Conservation (phyloP, 30 jellyfish, hydroid and myxozoan species). For the Turritopsis dohrnii region DNA sequence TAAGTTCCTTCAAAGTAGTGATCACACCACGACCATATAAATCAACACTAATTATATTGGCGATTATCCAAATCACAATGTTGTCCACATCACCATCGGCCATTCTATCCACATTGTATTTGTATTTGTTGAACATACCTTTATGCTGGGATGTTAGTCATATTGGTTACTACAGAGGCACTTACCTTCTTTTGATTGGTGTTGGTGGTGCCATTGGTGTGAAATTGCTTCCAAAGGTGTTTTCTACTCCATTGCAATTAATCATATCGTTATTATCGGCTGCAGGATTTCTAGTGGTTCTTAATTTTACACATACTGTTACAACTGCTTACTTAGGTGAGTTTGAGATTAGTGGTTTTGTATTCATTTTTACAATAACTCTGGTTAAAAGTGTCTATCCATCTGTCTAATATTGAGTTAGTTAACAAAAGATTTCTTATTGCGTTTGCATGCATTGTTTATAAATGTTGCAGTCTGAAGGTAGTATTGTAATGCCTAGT, state of each 20-base stretch:
- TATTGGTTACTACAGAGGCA: constrained; percentile 64
- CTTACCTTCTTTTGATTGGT: constrained; percentile 54
- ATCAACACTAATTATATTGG: not conserved
- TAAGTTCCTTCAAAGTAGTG: not conserved
- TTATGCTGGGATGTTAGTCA: constrained; percentile 49
- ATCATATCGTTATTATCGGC: constrained; percentile 36
- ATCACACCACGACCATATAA: constrained; percentile 5
- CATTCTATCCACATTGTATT: constrained; percentile 18
- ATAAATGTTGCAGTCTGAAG: not conserved
- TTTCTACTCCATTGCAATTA: constrained; percentile 21
- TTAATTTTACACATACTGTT: constrained; percentile 20
- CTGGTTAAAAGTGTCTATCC: no score
- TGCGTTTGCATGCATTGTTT: no score
- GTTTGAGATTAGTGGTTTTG: not conserved
- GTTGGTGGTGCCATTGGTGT: constrained; percentile 61
- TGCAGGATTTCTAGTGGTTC: constrained; percentile 27
- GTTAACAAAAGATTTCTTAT: no score
- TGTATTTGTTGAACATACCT: constrained; percentile 59
- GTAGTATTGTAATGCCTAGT: not conserved
- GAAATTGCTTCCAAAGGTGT: constrained; percentile 27
- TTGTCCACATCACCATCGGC: not conserved
- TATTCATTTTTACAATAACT: no score
- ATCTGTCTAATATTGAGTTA: no score
- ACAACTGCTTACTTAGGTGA: constrained; percentile 4
- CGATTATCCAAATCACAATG: not conserved